These are phyloP conservation scores for Eupsilia transversa DNA, from an alignment of 2,888 invertebrate genomes.

Conservation along the genomic window DNA sequence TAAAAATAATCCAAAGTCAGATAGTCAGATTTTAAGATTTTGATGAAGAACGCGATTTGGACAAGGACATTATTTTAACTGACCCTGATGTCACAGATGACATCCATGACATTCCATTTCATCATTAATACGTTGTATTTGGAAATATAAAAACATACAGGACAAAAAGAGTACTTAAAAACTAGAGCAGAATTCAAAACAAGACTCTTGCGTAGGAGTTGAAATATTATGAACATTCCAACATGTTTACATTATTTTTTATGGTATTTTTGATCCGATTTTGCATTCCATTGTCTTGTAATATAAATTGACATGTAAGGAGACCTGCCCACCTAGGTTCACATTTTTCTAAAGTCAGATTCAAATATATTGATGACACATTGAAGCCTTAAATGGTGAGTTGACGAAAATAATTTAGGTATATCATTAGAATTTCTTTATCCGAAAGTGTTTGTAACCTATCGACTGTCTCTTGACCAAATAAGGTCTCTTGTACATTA, in stretches of 20 bases:
- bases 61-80: constrained; percentile 42
- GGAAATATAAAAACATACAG: constrained; percentile 45
- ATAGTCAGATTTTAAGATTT: constrained; percentile 38
- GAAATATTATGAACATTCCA: constrained; percentile 72
- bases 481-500: background rate
- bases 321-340: constrained; percentile 51
- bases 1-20: constrained; percentile 33
- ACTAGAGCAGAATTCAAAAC: constrained; percentile 80
- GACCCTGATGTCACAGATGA: constrained; percentile 64
- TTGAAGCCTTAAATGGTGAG: constrained; percentile 29
- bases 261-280: constrained; percentile 48
- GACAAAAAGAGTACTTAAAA: constrained; percentile 70
- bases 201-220: constrained; percentile 74
- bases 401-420: constrained; percentile 13
- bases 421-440: background rate
- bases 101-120: constrained; percentile 59
- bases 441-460: background rate
- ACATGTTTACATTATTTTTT: constrained; percentile 66
- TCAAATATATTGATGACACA: constrained; percentile 58
- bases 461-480: background rate
- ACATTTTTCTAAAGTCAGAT: constrained; percentile 56
- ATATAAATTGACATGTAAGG: constrained; percentile 51
- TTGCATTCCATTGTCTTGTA: constrained; percentile 59
- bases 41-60: constrained; percentile 30
- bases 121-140: constrained; percentile 32